Conservation (phyloP, 2,113 vertebrate species). For the Campylorhamphus procurvoides region DNA sequence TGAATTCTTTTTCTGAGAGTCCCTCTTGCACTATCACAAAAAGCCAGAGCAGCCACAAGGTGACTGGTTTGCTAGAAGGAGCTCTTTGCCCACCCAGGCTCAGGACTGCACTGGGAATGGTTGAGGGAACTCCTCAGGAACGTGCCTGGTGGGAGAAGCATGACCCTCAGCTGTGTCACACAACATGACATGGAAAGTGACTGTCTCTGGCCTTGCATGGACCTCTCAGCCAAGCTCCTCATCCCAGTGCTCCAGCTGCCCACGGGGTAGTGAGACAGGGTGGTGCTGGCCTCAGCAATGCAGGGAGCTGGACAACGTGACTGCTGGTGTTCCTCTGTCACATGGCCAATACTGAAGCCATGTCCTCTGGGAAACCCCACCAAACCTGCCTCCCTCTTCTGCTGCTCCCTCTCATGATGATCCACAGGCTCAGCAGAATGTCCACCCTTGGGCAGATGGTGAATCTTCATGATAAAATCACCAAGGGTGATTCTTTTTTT, state of each 20-base stretch:
- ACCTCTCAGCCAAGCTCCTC: not conserved
- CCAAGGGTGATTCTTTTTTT: not conserved
- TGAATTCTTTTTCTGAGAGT: not conserved
- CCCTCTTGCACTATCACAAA: not conserved
- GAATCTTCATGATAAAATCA: not conserved
- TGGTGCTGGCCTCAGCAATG: not conserved
- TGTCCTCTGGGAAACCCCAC: not conserved
- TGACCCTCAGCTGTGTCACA: not conserved
- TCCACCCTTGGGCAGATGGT: not conserved
- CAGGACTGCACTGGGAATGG: not conserved
- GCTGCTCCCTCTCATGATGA: not conserved
- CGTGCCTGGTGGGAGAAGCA: not conserved
- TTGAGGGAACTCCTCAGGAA: not conserved
- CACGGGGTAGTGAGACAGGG: accelerated
- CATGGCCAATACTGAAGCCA: not conserved
- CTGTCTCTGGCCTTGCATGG: not conserved
- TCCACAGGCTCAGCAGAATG: not conserved
- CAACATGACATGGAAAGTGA: not conserved
- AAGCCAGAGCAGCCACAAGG: not conserved
- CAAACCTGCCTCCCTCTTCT: not conserved
- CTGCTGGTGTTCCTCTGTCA: accelerated
- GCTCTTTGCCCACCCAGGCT: not conserved
- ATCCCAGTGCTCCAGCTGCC: not conserved
- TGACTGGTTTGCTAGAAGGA: not conserved
- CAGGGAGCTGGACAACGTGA: not conserved